A percentile compares a stretch with the other conserved stretches of the same genome.
These are phyloP conservation scores for Agelas oroides DNA, from an alignment of 37 sponge, comb jelly and placozoan species.

Conservation along the genomic window DNA sequence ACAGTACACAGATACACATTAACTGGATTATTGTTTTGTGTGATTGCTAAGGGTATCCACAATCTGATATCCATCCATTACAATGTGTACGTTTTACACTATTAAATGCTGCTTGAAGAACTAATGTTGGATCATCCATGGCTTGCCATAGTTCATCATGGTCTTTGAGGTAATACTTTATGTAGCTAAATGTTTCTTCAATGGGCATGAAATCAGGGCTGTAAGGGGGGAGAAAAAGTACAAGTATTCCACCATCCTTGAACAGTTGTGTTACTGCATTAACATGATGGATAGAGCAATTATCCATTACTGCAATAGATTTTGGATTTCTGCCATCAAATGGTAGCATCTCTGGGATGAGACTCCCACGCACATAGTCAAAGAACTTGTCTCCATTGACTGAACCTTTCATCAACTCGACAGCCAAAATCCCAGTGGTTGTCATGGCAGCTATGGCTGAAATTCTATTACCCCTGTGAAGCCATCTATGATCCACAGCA, in stretches of 20 bases:
- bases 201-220: conserved; percentile 36
- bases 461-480: conserved; percentile 12
- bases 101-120: conserved; percentile 45
- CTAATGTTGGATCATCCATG: neutral
- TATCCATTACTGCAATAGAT: conserved; percentile 15
- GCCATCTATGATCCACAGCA: conserved; percentile 10
- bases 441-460: conserved; percentile 43
- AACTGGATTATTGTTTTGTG: too few species aligned
- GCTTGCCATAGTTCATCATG: conserved; percentile 25
- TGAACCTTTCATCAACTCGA: conserved; percentile 15
- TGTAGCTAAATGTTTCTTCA: conserved; percentile 41
- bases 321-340: conserved; percentile 24
- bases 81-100: conserved; percentile 11
- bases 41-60: neutral
- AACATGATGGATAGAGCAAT: conserved; percentile 18
- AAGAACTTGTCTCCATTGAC: conserved; percentile 39
- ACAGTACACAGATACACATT: too few species aligned
- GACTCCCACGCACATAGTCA: conserved; percentile 11
- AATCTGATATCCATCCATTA: conserved; percentile 14
- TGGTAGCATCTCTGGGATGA: conserved; percentile 31
- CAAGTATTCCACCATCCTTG: neutral
- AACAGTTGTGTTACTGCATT: neutral
- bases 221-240: conserved; percentile 26
- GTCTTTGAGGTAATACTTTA: conserved; percentile 18
- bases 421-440: conserved; percentile 25